Conservation (phyloP, 2,113 vertebrate genomes). For the Saccopteryx leptura region DNA sequence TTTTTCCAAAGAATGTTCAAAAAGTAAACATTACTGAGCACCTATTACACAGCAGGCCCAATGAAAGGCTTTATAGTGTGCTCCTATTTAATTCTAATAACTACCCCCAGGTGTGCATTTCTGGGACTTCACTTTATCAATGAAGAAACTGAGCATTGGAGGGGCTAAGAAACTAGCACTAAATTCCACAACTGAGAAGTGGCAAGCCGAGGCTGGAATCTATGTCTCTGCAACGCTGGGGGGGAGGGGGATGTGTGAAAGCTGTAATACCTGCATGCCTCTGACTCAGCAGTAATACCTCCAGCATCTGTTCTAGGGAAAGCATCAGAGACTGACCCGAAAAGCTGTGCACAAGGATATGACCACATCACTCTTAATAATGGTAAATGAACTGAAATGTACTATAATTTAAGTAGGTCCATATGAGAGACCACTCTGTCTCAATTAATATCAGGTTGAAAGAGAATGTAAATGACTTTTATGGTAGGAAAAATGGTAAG, state of each 20-base stretch:
- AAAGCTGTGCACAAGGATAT: neutral
- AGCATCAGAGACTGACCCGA: neutral
- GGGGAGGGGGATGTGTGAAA: neutral
- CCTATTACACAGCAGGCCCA: neutral
- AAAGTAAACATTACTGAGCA: neutral
- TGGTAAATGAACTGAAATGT: neutral
- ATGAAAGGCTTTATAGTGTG: neutral
- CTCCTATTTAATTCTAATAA: neutral
- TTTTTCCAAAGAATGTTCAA: neutral
- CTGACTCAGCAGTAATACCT: neutral
- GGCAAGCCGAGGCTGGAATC: neutral
- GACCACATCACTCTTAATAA: neutral
- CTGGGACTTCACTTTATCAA: neutral
- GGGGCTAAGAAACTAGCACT: neutral
- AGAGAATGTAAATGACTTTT: neutral
- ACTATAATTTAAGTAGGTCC: neutral
- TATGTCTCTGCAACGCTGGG: neutral
- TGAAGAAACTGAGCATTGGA: neutral
- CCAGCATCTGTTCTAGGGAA: neutral
- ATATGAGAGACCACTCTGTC: neutral
- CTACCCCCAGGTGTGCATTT: neutral
- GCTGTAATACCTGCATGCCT: accelerated
- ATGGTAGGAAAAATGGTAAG: neutral
- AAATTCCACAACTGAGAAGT: neutral
- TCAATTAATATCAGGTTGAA: neutral